A percentile compares a stretch with the other conserved stretches of the same genome.
phyloP scores from a whole-genome alignment of 1,140 invertebrate species.

The Probaryconus sp. region DNA sequence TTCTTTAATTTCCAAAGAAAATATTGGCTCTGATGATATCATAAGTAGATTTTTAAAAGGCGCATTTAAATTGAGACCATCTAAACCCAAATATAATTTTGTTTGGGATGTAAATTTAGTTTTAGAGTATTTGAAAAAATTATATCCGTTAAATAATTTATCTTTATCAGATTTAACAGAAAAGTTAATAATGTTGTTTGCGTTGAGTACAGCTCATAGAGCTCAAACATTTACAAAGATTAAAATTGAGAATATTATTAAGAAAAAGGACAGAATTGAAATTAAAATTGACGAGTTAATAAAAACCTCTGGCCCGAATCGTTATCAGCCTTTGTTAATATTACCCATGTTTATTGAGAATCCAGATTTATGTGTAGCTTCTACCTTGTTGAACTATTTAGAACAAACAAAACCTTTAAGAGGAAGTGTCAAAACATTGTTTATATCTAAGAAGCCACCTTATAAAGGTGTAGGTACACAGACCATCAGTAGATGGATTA shows the following conservation, averaged over 20 bases:
- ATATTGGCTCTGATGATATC: not conserved
- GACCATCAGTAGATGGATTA: slow-evolving; percentile 21
- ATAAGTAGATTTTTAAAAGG: slow-evolving; percentile 5
- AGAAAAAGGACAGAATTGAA: not conserved
- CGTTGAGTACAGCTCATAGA: too few species aligned
- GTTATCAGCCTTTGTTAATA: not conserved
- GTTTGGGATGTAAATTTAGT: slow-evolving; percentile 7
- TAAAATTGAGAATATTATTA: not conserved
- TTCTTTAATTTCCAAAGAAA: too few species aligned
- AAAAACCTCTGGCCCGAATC: slow-evolving; percentile 4
- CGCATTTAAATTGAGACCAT: too few species aligned
- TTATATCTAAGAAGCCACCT: slow-evolving; percentile 17
- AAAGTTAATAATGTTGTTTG: not conserved
- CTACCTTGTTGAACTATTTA: not conserved
- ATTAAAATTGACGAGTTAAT: slow-evolving; percentile 7
- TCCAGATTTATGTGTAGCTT: slow-evolving; percentile 17
- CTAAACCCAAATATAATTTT: too few species aligned
- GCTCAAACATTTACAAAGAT: not conserved
- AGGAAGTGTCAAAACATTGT: not conserved
- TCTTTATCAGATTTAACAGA: not conserved
- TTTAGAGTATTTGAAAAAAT: too few species aligned
- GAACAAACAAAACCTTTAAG: slow-evolving; percentile 1
- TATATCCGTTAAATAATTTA: not conserved
- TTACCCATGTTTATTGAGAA: slow-evolving; percentile 5
- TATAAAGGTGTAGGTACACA: slow-evolving; percentile 9